Base-by-base conservation (phyloP, 2,113 vertebrate species). In the Plotosus lineatus region DNA sequence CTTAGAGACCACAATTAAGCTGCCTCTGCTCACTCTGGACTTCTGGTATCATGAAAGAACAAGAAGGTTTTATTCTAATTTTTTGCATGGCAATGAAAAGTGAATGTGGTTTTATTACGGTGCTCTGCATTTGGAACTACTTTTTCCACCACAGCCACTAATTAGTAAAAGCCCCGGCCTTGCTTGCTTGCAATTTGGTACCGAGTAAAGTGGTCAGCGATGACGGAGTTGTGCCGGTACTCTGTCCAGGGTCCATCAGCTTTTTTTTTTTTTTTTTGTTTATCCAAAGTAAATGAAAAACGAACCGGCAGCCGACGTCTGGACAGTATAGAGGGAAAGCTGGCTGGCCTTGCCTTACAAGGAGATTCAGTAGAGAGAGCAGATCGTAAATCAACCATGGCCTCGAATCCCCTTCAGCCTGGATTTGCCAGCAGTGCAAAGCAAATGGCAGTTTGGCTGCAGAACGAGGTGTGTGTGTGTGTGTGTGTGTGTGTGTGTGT, bases 321-420 rank as follows among this genome's bases (percentile, higher is more conserved):
- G 85, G 85, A 83, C 76, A 74, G 77, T 79, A 82, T 82, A 78
- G 65, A 42, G 75, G 78, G 75, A 80, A n/a, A n/a, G n/a, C n/a
- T n/a, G 76, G 53, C 86, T 89, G 88, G 85, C 82, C 78, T 85
- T 89, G 85, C 90, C 90, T 89, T 90, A 89, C 87, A 90, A 87
- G 90, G 90, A 83, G 75, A 88, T 76, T 40, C 77, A 76, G 72
- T 85, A 84, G 61, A 46, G 75, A 81, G 66, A 83, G 53, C 78
- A 53, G 77, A 71, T 77, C 87, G 76, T 90, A 90, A 92, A 92
- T 90, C 87, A 88, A 83, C 85, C 83, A 75, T 84, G 83, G 71
- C 77, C 84, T 83, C 75, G 48, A 83, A 78, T 65, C 42, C 60
- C 44, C 87, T 86, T 82, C 19, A 23, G 80, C 75, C 88, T 38